Percentiles rank a stretch among this genome's conserved stretches.
phyloP scores from a whole-genome alignment of 2,888 invertebrate genomes.

The Leptinotarsa tumamoca region DNA sequence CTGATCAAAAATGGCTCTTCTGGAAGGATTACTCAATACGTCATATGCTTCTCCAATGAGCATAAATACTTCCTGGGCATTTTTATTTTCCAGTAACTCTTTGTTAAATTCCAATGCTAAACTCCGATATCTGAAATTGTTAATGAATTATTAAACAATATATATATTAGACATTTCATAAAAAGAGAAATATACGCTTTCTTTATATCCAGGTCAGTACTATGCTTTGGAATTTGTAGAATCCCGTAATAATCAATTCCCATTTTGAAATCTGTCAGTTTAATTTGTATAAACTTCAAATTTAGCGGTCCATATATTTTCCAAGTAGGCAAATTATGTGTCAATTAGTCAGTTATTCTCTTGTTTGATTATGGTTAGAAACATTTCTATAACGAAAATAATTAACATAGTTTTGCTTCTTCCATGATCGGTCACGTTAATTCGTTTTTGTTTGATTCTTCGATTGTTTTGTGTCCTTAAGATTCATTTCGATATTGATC shows the following conservation, averaged over 20 bases:
- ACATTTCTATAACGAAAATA: too few relatives aligned
- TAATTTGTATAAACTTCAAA: slow-evolving; percentile 18
- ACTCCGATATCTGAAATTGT: slow-evolving; percentile 60
- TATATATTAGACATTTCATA: background rate
- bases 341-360: too few relatives aligned
- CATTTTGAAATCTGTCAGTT: slow-evolving; percentile 62
- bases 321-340: background rate
- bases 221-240: slow-evolving; percentile 75
- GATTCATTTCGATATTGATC: too few relatives aligned
- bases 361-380: too few relatives aligned
- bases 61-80: slow-evolving; percentile 71
- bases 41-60: slow-evolving; percentile 84
- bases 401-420: too few relatives aligned
- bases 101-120: slow-evolving; percentile 69
- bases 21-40: slow-evolving; percentile 76
- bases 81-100: slow-evolving; percentile 71
- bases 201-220: slow-evolving; percentile 78
- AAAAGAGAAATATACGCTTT: slow-evolving; percentile 69
- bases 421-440: too few relatives aligned
- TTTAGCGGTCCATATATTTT: background rate
- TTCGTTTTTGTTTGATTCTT: too few relatives aligned
- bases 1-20: slow-evolving; percentile 85
- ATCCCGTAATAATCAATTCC: slow-evolving; percentile 84
- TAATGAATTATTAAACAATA: background rate
- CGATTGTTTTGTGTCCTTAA: too few relatives aligned